A percentile compares a stretch with the other conserved stretches of the same genome.
phyloP scores from a whole-genome alignment of 2,888 invertebrate genomes.

The Zele albiditarsus region DNA sequence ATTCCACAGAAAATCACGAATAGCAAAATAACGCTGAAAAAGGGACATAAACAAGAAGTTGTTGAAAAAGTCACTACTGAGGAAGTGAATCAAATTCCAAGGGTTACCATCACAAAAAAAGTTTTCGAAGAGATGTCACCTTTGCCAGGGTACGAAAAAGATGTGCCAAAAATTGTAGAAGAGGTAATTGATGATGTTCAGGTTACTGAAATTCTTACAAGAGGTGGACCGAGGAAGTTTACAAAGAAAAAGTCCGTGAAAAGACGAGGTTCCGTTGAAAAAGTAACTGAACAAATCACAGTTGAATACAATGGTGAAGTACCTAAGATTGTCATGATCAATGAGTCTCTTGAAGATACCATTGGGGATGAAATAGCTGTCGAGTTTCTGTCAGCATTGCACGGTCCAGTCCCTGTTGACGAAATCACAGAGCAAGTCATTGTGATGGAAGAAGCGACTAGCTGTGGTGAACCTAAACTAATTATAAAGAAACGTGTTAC shows the following conservation, averaged over 20 bases:
- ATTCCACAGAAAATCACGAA: conserved; percentile 58
- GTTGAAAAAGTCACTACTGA: conserved; percentile 52
- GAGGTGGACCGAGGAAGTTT: conserved; percentile 62
- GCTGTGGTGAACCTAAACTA: conserved; percentile 58
- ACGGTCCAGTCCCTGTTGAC: conserved; percentile 34
- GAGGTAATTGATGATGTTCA: conserved; percentile 65
- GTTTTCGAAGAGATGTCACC: conserved; percentile 56
- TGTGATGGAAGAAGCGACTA: conserved; percentile 49
- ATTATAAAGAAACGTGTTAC: conserved; percentile 58
- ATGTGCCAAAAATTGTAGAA: conserved; percentile 36
- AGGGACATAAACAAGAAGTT: conserved; percentile 60
- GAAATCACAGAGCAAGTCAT: conserved; percentile 48
- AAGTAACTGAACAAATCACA: conserved; percentile 69
- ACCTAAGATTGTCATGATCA: conserved; percentile 71
- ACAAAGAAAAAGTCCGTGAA: conserved; percentile 68
- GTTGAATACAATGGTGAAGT: conserved; percentile 65
- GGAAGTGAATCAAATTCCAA: conserved; percentile 71
- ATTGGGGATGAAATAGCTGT: conserved; percentile 55
- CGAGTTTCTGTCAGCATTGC: conserved; percentile 34
- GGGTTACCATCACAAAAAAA: conserved; percentile 56
- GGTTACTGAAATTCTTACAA: conserved; percentile 60
- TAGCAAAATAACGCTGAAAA: conserved; percentile 62
- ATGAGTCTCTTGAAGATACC: conserved; percentile 65
- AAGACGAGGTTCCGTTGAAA: conserved; percentile 60
- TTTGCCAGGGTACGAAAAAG: conserved; percentile 35